Percentiles rank a stretch among this genome's conserved stretches.
These are phyloP conservation scores for Aelia acuminata DNA, from an alignment of 2,888 invertebrate genomes.

Conservation along the genomic window DNA sequence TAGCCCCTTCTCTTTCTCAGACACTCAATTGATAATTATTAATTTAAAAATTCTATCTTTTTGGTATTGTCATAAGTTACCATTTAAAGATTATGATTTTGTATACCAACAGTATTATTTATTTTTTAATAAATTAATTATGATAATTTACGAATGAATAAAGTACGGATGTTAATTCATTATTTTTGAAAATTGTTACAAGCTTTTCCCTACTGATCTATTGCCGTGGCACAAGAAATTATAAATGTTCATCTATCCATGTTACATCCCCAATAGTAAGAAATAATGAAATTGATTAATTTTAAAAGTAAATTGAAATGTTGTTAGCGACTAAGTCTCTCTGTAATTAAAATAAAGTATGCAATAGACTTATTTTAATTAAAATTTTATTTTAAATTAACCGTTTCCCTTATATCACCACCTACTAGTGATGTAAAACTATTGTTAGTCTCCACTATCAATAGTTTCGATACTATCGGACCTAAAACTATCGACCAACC, in stretches of 20 bases:
- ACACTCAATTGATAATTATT: no score
- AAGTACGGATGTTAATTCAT: neutral
- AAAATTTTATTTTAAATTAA: neutral
- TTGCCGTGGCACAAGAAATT: neutral
- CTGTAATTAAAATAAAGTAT: neutral
- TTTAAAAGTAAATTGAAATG: neutral
- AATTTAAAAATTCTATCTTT: neutral
- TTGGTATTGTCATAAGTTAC: slow-evolving; percentile 14
- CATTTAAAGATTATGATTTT: slow-evolving; percentile 12
- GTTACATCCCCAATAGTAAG: neutral
- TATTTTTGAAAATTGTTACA: neutral
- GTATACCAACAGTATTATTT: slow-evolving; percentile 15
- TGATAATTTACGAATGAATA: neutral
- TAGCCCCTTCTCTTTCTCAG: no score
- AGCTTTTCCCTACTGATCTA: neutral
- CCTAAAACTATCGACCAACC: no score
- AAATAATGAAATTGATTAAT: slow-evolving; percentile 7
- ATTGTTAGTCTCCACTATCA: no score
- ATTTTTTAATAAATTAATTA: slow-evolving; percentile 30
- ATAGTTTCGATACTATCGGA: no score
- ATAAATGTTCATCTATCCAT: neutral
- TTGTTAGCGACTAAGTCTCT: neutral
- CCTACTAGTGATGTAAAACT: no score
- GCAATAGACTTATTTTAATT: neutral
- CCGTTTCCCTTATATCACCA: neutral